phyloP scores from a whole-genome alignment of 2,113 vertebrate species.

The Pipa parva region DNA sequence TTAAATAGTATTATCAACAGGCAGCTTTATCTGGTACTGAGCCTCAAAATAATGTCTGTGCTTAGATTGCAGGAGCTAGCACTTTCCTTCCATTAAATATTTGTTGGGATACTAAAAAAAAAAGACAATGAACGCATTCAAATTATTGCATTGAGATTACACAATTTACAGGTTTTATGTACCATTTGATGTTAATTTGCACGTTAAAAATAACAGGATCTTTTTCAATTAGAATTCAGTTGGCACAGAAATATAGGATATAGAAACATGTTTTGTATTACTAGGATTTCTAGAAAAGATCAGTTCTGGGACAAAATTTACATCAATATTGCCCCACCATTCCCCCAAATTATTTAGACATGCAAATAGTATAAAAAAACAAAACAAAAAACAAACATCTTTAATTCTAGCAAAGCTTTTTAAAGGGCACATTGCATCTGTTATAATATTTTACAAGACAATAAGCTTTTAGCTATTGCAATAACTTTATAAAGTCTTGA shows the following conservation, averaged over 20 bases:
- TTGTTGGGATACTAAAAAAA: too few relatives aligned
- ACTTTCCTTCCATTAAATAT: too few relatives aligned
- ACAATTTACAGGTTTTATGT: slow-evolving; percentile 8
- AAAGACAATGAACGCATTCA: too few relatives aligned
- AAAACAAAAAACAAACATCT: slow-evolving; percentile 68
- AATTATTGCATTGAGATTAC: neutral
- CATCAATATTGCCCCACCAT: slow-evolving; percentile 64
- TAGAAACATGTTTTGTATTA: slow-evolving; percentile 41
- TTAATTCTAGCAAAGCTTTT: slow-evolving; percentile 71
- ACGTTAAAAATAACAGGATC: neutral
- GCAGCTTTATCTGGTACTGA: too few relatives aligned
- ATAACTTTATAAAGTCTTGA: slow-evolving; percentile 67
- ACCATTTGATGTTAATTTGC: too few relatives aligned
- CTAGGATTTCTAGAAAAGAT: slow-evolving; percentile 65
- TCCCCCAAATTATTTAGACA: slow-evolving; percentile 68
- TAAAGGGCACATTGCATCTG: slow-evolving; percentile 76
- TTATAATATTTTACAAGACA: slow-evolving; percentile 71
- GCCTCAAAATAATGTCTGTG: too few relatives aligned
- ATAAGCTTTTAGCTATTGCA: slow-evolving; percentile 66
- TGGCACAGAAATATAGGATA: slow-evolving; percentile 22
- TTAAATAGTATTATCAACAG: too few relatives aligned
- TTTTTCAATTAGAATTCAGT: neutral
- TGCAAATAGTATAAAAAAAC: slow-evolving; percentile 67
- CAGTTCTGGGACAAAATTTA: slow-evolving; percentile 66
- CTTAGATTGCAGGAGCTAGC: too few relatives aligned